These are phyloP conservation scores for Maniola jurtina DNA, from an alignment of 1,140 invertebrate species.

Conservation along the genomic window DNA sequence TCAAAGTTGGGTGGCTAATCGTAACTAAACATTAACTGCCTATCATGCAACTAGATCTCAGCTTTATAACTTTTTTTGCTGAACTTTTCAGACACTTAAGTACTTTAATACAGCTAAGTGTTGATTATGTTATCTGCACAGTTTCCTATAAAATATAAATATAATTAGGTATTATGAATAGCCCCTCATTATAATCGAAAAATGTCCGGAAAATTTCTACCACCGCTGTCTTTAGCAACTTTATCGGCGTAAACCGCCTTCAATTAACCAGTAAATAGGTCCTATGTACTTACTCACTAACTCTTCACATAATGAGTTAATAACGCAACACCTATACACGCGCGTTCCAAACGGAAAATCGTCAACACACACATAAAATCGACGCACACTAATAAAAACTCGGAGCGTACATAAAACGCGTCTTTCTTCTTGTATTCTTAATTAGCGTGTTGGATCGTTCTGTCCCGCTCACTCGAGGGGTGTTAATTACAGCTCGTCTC, in stretches of 20 bases:
- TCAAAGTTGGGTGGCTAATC: too few species aligned
- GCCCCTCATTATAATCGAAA: conserved; percentile 22
- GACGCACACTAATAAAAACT: conserved; percentile 51
- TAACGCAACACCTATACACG: conserved; percentile 67
- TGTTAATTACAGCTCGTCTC: conserved; percentile 72
- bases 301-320: conserved; percentile 78
- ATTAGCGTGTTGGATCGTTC: conserved; percentile 70
- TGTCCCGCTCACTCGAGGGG: conserved; percentile 48
- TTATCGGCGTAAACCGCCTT: conserved; percentile 69
- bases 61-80: too few species aligned
- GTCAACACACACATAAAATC: conserved; percentile 51
- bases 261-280: conserved; percentile 75
- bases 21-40: too few species aligned
- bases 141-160: background rate
- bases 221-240: conserved; percentile 53
- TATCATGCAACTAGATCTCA: too few species aligned
- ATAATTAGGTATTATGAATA: conserved; percentile 10
- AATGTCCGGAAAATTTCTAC: conserved; percentile 27
- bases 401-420: conserved; percentile 69
- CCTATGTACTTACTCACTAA: conserved; percentile 64
- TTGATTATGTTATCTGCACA: background rate
- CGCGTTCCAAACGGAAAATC: conserved; percentile 62
- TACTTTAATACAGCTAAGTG: background rate
- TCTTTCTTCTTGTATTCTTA: conserved; percentile 79
- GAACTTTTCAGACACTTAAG: too few species aligned